Base-by-base conservation (phyloP, 2,888 invertebrate species). In the Thymelicus lineola region DNA sequence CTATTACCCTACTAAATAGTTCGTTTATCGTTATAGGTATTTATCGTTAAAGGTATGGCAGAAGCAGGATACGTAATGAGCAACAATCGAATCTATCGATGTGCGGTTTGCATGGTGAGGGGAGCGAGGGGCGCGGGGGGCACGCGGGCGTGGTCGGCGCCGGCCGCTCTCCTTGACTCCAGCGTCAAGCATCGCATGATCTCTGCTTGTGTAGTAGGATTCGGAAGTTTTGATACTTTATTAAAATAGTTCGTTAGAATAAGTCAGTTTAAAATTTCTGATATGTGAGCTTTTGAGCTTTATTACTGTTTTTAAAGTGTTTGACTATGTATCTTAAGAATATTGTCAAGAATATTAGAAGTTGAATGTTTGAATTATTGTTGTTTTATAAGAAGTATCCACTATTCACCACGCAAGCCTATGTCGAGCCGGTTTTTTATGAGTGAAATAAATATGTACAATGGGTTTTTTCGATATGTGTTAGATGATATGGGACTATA, bases 141-240 rank as follows among this genome's bases (percentile, higher is more conserved):
- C 77, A 80, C 67, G 77, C 88, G 86, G 92, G 93, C 93, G 93
- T 93, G 93, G 93, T 89, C 89, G 92, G 89, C 87, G 91, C 89
- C 89, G 92, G 93, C 91, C 91, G 93, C 91, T 93, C 91, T 91
- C 93, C 93, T 93, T 93, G 93, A 93, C 93, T 93, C 87, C 85
- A 87, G 86, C 91, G 88, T 90, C 92, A 90, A 92, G 86, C 93
- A 92, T 93, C 92, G 92, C 90, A 92, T 93, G 91, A 92, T 93
- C 93, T 93, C 90, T 87, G 82, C 75, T 79, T 76, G 75, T 82
- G 57, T 80, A 82, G 66, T 10, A 35, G 67, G 78, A 59, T 58
- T 12, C 6, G 72, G 1, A 3, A 0, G 61, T 73, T 71, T 88
- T 88, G 85, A 80, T 90, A 85, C 79, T 88, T 78, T 14, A 17